These are phyloP conservation scores for Eidolon helvum DNA, from an alignment of 2,113 vertebrate species.

Conservation along the genomic window DNA sequence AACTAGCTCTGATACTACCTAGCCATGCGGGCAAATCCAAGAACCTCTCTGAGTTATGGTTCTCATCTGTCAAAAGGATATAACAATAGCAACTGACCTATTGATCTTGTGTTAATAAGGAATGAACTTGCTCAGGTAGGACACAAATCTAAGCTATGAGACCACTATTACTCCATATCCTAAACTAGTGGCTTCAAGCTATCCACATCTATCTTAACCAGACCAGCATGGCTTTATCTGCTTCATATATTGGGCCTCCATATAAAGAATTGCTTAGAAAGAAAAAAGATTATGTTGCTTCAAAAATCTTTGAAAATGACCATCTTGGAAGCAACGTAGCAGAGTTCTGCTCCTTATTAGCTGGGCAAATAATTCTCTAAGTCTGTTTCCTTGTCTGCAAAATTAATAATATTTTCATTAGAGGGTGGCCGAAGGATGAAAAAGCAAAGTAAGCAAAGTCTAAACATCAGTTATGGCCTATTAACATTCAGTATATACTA, in stretches of 20 bases:
- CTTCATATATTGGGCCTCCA: background rate
- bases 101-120: background rate
- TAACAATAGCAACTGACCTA: background rate
- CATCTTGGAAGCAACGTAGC: background rate
- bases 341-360: background rate
- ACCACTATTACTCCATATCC: background rate
- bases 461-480: background rate
- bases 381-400: background rate
- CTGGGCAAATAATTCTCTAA: background rate
- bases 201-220: background rate
- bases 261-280: background rate
- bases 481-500: background rate
- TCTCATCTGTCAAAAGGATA: background rate
- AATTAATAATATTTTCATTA: background rate
- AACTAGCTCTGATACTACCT: background rate
- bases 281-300: constrained; percentile 19
- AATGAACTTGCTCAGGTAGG: background rate
- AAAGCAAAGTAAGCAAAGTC: too few relatives aligned
- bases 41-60: background rate
- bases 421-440: background rate
- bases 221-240: background rate
- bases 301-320: background rate
- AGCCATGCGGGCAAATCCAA: background rate
- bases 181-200: background rate
- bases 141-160: background rate